Base-by-base conservation (phyloP, 1,140 invertebrate species). In the Tribolium castaneum region DNA sequence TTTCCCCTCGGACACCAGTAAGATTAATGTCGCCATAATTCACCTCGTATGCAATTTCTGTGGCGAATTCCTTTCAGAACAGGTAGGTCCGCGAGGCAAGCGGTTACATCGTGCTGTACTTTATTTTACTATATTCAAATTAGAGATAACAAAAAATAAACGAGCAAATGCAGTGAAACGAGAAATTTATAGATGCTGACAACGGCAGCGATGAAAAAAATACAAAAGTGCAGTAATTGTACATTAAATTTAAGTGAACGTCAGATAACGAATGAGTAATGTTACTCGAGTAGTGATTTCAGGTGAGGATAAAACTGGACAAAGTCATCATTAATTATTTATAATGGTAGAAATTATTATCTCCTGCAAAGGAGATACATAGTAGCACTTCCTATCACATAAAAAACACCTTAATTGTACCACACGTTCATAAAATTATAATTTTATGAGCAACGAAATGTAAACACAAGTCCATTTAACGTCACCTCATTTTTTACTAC, bases 11-110 rank as follows among this genome's bases (percentile, higher is more conserved):
- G 76, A 77, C 76, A 77, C 51, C 25, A 19, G 76, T 72, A 77
- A 77, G 76, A 77, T 77, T 77, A 77, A 77, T 77, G 76, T 71
- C 66, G 51, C 66, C 66, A 77, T 77, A 77, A 51, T 77, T 77
- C 76, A 77, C 76, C 71, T 45, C 45, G 52, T 54, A 59, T 77
- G 76, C 76, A 77, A 71, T 72, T 77, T 77, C 76, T 71, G 75
- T 70, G 75, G 75, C 62, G 76, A 56, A 76, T 76, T 76, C 75
- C 62, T 76, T 76, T 66, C 56, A 66, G 50, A 56, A 52, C 52
- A 52, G 50, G 71, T 51, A 73, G 50, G 71, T 52, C 50, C 50
- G 52, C 71, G 71, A 34, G 25, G 25, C 52, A 49, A 51, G 71
- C 59, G 59, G 59, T 66, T 66, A 66, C 59, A 22, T 35, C 59